phyloP scores from a whole-genome alignment of 2,113 vertebrate species.

The Cyanoramphus novaezelandiae region DNA sequence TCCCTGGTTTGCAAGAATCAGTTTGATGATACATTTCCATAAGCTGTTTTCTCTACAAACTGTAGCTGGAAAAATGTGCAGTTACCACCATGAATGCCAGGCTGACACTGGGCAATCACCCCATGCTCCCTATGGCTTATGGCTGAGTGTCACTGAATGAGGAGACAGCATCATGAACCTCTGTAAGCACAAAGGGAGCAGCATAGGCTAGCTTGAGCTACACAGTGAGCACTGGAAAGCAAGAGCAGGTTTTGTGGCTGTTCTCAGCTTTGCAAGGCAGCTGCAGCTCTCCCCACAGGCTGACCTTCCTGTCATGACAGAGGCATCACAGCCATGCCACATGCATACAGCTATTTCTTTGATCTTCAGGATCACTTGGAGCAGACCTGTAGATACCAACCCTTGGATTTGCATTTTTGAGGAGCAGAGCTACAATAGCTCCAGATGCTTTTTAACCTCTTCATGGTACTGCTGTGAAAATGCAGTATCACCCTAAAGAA shows the following conservation, averaged over 20 bases:
- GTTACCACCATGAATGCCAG: rapidly evolving
- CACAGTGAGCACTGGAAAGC: rapidly evolving
- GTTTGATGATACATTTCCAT: background rate
- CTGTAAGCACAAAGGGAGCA: background rate
- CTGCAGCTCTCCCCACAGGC: background rate
- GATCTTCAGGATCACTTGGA: background rate
- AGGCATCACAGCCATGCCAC: background rate
- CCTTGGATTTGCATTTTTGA: background rate
- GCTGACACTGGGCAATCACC: background rate
- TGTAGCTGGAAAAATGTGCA: background rate
- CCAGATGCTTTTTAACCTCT: background rate
- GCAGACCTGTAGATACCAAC: rapidly evolving
- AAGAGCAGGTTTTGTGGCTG: background rate
- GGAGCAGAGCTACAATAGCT: background rate
- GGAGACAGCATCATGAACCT: background rate
- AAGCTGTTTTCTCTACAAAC: background rate
- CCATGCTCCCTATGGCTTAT: rapidly evolving
- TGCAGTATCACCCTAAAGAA: background rate
- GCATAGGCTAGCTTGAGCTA: background rate
- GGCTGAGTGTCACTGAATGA: rapidly evolving
- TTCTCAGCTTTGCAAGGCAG: background rate
- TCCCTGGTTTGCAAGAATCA: background rate
- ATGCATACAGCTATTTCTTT: background rate
- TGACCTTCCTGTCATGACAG: background rate
- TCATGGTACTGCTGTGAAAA: background rate